Conservation (phyloP, 1,140 invertebrate species). For the Hyposmocoma kahamanoa region DNA sequence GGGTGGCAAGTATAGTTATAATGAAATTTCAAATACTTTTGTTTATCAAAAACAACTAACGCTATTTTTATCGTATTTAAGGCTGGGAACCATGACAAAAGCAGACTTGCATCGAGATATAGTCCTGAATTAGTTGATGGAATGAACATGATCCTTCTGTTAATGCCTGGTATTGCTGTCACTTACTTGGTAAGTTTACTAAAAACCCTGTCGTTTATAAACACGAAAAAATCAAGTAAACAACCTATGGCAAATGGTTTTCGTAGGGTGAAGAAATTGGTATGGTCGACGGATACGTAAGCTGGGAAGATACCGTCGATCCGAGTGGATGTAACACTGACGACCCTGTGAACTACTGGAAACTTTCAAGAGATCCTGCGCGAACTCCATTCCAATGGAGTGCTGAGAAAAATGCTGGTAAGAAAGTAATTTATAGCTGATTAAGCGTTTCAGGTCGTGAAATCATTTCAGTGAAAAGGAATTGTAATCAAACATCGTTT, state of each 20-base stretch:
- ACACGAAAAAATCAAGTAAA: no score
- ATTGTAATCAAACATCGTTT: background rate
- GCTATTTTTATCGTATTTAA: constrained; percentile 41
- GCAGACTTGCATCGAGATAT: constrained; percentile 75
- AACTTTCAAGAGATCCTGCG: constrained; percentile 77
- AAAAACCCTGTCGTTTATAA: no score
- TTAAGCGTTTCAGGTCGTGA: background rate
- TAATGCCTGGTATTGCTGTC: constrained; percentile 82
- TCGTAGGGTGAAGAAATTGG: constrained; percentile 81
- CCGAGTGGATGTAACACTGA: constrained; percentile 62
- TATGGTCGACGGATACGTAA: constrained; percentile 79
- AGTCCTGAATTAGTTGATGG: constrained; percentile 76
- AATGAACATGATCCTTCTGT: constrained; percentile 78
- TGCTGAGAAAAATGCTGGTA: constrained; percentile 76
- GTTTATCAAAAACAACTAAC: background rate
- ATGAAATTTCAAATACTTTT: background rate
- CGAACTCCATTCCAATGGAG: constrained; percentile 88
- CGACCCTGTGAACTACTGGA: constrained; percentile 67
- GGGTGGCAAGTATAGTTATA: constrained; percentile 73
- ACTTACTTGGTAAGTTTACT: constrained; percentile 79
- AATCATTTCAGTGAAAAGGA: background rate
- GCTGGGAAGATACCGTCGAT: constrained; percentile 67
- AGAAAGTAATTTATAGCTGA: background rate
- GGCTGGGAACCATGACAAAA: constrained; percentile 79
- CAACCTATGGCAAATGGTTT: no score